These are phyloP conservation scores for Mylabris phalerata DNA, from an alignment of 1,140 invertebrate genomes.

Conservation along the genomic window DNA sequence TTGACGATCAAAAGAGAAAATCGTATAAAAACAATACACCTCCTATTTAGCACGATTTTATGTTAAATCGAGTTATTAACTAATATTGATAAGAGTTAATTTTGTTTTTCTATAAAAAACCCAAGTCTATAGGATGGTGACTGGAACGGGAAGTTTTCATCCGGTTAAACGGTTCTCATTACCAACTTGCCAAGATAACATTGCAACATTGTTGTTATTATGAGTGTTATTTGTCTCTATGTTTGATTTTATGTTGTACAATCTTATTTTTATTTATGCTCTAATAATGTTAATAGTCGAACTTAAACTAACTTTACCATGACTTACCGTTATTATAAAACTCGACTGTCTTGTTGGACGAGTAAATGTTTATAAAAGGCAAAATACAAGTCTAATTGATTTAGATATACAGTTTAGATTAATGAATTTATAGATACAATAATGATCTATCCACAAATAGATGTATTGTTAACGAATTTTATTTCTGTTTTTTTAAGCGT, in stretches of 20 bases:
- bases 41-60: not conserved
- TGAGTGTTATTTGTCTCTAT: not conserved
- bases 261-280: not conserved
- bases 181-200: slow-evolving; percentile 2
- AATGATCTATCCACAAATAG: too few relatives aligned
- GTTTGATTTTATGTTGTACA: not conserved
- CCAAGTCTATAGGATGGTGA: not conserved
- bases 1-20: too few relatives aligned
- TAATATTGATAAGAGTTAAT: not conserved
- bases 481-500: too few relatives aligned
- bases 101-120: not conserved
- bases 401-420: too few relatives aligned
- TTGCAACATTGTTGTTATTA: not conserved
- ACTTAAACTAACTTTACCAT: not conserved
- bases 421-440: too few relatives aligned
- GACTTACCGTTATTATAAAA: not conserved
- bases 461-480: too few relatives aligned
- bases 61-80: not conserved
- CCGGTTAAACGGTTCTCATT: slow-evolving; percentile 9
- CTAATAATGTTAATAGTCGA: not conserved
- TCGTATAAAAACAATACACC: too few relatives aligned
- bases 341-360: too few relatives aligned
- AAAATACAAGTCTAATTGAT: too few relatives aligned
- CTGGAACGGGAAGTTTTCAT: slow-evolving; percentile 17
- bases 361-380: too few relatives aligned